A percentile compares a stretch with the other conserved stretches of the same genome.
Conservation (phyloP, 1,140 invertebrate genomes). For the Dryas iulia region DNA sequence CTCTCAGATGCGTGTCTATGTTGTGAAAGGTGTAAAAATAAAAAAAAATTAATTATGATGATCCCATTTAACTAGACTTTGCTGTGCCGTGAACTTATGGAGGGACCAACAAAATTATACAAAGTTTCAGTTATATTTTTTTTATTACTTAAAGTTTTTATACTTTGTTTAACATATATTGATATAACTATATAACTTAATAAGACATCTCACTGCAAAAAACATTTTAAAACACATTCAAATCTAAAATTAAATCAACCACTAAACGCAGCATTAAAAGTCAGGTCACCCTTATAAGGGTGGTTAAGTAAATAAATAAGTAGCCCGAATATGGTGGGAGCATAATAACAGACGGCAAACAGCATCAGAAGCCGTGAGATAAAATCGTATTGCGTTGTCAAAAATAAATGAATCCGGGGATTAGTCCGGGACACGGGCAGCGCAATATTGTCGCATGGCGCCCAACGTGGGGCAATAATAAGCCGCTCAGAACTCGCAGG, state of each 20-base stretch:
- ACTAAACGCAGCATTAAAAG: slow-evolving; percentile 72
- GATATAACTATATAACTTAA: no score
- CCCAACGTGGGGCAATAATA: slow-evolving; percentile 64
- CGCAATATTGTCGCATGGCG: slow-evolving; percentile 72
- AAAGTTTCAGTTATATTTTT: no score
- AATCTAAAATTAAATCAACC: slow-evolving; percentile 40
- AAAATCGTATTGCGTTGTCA: slow-evolving; percentile 80
- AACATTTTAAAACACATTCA: slow-evolving; percentile 9
- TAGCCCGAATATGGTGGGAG: slow-evolving; percentile 69
- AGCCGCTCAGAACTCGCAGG: slow-evolving; percentile 49
- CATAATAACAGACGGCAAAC: slow-evolving; percentile 78
- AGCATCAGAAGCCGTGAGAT: slow-evolving; percentile 79
- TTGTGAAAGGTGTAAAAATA: no score
- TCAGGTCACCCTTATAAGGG: slow-evolving; percentile 69
- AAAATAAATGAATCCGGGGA: slow-evolving; percentile 80
- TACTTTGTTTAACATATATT: no score
- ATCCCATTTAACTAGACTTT: no score
- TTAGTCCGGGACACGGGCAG: slow-evolving; percentile 72
- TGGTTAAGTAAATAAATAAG: slow-evolving; percentile 76
- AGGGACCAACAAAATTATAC: no score
- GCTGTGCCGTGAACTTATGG: no score
- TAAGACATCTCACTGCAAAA: not conserved
- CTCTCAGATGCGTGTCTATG: no score
- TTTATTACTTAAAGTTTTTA: no score
- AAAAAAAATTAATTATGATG: no score